Conservation (phyloP, 2,888 invertebrate species). For the Tineola bisselliella region DNA sequence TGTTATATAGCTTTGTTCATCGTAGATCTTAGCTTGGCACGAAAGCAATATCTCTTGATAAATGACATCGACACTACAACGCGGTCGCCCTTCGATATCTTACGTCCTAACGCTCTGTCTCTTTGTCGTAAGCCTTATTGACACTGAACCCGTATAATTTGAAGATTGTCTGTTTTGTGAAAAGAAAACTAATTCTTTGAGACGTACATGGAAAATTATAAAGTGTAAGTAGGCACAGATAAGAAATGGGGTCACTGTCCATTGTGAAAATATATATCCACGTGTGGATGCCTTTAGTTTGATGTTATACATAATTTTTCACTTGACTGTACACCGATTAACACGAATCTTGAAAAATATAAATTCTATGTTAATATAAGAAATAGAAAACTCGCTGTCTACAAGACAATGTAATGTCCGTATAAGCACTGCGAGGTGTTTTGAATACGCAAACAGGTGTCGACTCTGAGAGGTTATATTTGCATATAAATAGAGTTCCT, state of each 20-base stretch:
- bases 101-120: conserved; percentile 23
- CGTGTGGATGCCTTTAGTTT: too few species aligned
- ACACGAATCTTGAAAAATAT: too few species aligned
- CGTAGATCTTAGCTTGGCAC: conserved; percentile 21
- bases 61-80: conserved; percentile 17
- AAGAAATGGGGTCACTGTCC: too few species aligned
- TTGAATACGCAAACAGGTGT: conserved; percentile 68
- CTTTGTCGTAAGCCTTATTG: conserved; percentile 19
- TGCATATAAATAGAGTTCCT: conserved; percentile 70
- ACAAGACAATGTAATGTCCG: conserved; percentile 20
- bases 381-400: conserved; percentile 1
- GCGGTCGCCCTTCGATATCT: conserved; percentile 21
- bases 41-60: conserved; percentile 22
- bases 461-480: conserved; percentile 63
- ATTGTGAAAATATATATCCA: too few species aligned
- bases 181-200: neutral
- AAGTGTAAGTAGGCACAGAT: too few species aligned
- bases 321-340: too few species aligned
- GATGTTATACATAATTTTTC: too few species aligned
- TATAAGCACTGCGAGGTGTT: conserved; percentile 36
- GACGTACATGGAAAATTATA: neutral
- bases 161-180: neutral
- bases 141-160: conserved; percentile 13
- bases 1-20: conserved; percentile 16
- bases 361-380: neutral